phyloP scores from a whole-genome alignment of 2,113 vertebrate species.

The Rhombomys opimus region DNA sequence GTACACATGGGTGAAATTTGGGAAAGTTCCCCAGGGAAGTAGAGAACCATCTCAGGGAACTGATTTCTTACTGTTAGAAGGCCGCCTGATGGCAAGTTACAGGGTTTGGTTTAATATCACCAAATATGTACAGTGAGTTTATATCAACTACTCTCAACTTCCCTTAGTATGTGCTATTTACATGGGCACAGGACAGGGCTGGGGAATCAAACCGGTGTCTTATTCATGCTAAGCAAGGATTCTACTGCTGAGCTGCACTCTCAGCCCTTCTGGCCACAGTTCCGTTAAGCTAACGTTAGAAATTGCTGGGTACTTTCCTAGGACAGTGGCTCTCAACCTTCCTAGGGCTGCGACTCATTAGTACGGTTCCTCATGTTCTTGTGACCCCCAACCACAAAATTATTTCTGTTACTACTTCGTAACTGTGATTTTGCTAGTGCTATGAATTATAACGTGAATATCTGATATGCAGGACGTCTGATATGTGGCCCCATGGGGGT shows the following conservation, averaged over 20 bases:
- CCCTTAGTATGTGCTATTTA: neutral
- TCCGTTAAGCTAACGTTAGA: conserved; percentile 2
- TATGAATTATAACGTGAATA: neutral
- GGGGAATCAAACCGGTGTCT: neutral
- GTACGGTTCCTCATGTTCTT: neutral
- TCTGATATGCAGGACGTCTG: neutral
- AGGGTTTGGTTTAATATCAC: neutral
- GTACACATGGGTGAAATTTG: neutral
- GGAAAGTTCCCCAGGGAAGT: neutral
- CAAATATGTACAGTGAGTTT: neutral
- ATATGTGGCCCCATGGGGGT: neutral
- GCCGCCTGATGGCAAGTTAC: neutral
- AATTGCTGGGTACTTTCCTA: neutral
- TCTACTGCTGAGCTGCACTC: neutral
- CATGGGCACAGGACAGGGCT: neutral
- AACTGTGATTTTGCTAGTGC: neutral
- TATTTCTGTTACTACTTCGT: neutral
- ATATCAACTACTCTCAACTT: neutral
- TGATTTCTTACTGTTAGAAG: conserved; percentile 16
- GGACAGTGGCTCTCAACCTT: neutral
- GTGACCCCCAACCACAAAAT: neutral
- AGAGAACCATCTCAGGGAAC: neutral
- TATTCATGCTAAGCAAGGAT: neutral
- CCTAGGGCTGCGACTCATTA: neutral
- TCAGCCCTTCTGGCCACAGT: neutral